Evolutionary conservation across 2,113 vertebrate genomes (phyloP).

Genomic region (Oryctolagus cuniculus): mOryCun1.1 NC_091445.1:44749001-44749500

Average conservation of each 20-base stretch:
- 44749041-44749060: neutral
- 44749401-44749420: too few species aligned
- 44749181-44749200: neutral
- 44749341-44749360: neutral
- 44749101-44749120: neutral
- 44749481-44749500: too few species aligned
- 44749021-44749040: neutral
- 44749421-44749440: too few species aligned
- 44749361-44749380: too few species aligned
- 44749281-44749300: neutral
- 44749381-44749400: too few species aligned
- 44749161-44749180: neutral
- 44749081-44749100: neutral
- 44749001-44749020: neutral
- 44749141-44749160: neutral
- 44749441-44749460: too few species aligned
- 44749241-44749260: neutral
- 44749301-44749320: neutral
- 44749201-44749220: too few species aligned
- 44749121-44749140: neutral
- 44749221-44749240: neutral
- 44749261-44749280: neutral
- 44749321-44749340: neutral
- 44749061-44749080: neutral
- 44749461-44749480: too few species aligned